Conservation (phyloP, 2,888 invertebrate genomes). For the Mimachlamys varia region DNA sequence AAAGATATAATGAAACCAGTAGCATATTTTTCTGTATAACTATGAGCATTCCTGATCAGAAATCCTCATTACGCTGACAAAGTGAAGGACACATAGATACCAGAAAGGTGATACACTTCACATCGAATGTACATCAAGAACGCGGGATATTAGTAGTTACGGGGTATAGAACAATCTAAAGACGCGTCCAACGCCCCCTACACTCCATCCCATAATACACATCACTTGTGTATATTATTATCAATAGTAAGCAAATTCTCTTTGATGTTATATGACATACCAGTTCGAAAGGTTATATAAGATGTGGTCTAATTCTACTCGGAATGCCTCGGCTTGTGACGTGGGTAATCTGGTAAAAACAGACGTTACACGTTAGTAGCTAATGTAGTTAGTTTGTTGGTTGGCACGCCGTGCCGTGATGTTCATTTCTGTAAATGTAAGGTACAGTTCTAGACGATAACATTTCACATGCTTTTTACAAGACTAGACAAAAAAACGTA, state of each 20-base stretch:
- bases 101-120: neutral
- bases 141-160: neutral
- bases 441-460: neutral
- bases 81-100: neutral
- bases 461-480: neutral
- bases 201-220: neutral
- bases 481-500: neutral
- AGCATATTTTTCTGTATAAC: too few relatives aligned
- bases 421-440: neutral
- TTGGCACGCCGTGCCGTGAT: neutral
- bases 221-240: neutral
- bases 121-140: neutral
- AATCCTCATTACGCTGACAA: neutral
- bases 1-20: too few relatives aligned
- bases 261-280: constrained; percentile 18
- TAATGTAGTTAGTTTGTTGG: neutral
- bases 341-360: constrained; percentile 10
- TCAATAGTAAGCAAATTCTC: constrained; percentile 25
- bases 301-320: neutral
- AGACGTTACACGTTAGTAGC: neutral
- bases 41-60: too few relatives aligned
- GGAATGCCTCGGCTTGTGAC: neutral
- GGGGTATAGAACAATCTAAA: neutral
- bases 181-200: neutral
- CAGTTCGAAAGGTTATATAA: neutral